Conservation (phyloP, 2,888 invertebrate species). For the Julus scandinavius region DNA sequence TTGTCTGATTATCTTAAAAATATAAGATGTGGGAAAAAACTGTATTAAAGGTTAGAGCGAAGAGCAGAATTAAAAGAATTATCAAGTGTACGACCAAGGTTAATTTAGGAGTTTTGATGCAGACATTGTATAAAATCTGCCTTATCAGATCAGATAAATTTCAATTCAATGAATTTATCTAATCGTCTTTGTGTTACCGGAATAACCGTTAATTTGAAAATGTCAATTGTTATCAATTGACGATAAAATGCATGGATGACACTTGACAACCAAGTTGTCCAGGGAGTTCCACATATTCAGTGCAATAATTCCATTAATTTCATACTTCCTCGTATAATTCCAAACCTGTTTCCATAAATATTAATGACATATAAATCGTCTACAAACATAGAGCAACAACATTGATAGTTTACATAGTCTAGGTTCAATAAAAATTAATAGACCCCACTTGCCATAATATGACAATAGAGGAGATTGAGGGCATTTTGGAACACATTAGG, state of each 20-base stretch:
- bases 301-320: neutral
- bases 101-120: neutral
- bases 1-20: no score
- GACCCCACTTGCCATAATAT: neutral
- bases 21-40: neutral
- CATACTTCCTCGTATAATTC: neutral
- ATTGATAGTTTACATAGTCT: neutral
- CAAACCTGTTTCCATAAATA: neutral
- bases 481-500: neutral
- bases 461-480: neutral
- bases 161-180: neutral
- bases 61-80: neutral
- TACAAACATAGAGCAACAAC: neutral
- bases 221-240: neutral
- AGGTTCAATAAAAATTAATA: neutral
- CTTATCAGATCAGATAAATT: neutral
- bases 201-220: neutral
- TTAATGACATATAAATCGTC: neutral
- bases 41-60: neutral
- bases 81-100: neutral
- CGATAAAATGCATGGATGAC: neutral
- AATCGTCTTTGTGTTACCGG: neutral
- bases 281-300: neutral
- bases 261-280: constrained; percentile 7
- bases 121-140: neutral